phyloP scores from a whole-genome alignment of 2,113 vertebrate species.

The Phylloscopus whistleri region DNA sequence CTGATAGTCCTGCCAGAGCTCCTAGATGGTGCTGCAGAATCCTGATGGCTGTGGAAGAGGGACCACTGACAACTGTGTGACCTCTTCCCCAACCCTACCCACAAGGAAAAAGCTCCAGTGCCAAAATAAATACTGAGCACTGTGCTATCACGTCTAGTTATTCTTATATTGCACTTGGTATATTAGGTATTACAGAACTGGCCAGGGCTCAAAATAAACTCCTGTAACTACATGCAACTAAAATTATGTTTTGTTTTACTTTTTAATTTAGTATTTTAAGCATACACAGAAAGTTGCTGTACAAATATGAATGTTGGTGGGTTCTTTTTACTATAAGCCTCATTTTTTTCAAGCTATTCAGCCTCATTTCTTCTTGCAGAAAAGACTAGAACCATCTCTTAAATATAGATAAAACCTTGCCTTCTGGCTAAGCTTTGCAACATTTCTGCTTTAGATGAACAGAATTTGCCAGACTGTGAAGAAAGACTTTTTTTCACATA shows the following conservation, averaged over 20 bases:
- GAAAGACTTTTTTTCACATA: neutral
- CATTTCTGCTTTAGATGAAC: neutral
- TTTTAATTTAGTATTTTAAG: conserved; percentile 40
- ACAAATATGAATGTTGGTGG: neutral
- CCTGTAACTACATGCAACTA: conserved; percentile 2
- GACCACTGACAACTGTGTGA: neutral
- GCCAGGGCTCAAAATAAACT: conserved; percentile 27
- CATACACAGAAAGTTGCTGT: neutral
- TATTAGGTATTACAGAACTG: conserved; percentile 3
- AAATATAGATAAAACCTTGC: neutral
- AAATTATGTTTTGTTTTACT: conserved; percentile 6
- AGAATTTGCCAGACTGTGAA: neutral
- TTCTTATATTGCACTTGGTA: neutral
- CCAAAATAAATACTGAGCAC: conserved; percentile 1
- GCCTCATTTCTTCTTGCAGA: neutral
- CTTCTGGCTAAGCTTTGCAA: neutral
- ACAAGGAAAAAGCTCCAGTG: neutral
- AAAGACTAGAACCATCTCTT: neutral
- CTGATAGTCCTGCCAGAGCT: neutral
- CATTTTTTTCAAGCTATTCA: neutral
- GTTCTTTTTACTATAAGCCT: neutral
- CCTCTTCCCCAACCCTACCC: neutral
- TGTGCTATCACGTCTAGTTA: neutral
- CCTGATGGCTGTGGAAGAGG: neutral
- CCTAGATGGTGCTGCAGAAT: neutral